These are phyloP conservation scores for Drosophila paulistorum DNA, from an alignment of 1,140 invertebrate genomes.

Conservation along the genomic window DNA sequence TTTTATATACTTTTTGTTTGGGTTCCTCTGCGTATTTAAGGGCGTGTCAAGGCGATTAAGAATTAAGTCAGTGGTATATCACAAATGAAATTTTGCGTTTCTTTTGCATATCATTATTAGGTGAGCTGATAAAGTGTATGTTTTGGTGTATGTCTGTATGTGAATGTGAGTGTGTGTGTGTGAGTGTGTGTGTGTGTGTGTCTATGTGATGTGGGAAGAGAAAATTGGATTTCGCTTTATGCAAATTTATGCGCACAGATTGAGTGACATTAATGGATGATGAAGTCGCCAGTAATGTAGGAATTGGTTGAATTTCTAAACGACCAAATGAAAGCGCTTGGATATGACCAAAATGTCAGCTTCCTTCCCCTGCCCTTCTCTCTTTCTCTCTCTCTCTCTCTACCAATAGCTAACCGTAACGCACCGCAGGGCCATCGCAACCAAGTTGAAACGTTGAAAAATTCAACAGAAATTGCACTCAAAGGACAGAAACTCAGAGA, in stretches of 20 bases:
- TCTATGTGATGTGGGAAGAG: slow-evolving; percentile 6
- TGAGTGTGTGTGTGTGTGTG: background rate
- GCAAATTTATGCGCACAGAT: slow-evolving; percentile 80
- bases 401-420: background rate
- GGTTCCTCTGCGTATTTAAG: no score
- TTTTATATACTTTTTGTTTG: background rate
- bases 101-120: slow-evolving; percentile 22
- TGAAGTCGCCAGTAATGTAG: slow-evolving; percentile 53
- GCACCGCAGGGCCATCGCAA: background rate
- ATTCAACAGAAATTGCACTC: slow-evolving; percentile 23
- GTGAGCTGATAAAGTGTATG: slow-evolving; percentile 22
- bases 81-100: slow-evolving; percentile 54
- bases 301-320: slow-evolving; percentile 21
- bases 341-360: slow-evolving; percentile 7
- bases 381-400: no score
- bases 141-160: slow-evolving; percentile 9
- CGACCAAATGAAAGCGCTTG: slow-evolving; percentile 30
- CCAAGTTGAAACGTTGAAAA: background rate
- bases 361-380: background rate
- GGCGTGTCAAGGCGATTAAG: slow-evolving; percentile 25
- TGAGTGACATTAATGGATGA: slow-evolving; percentile 80
- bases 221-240: slow-evolving; percentile 78
- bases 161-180: background rate
- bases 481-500: slow-evolving; percentile 43
- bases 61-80: slow-evolving; percentile 45